Evolutionary conservation across 2,888 invertebrate species (phyloP), one percentile per base, ranked within the genome.

Genomic region (Hirtodrosophila cameraria): DNA sequence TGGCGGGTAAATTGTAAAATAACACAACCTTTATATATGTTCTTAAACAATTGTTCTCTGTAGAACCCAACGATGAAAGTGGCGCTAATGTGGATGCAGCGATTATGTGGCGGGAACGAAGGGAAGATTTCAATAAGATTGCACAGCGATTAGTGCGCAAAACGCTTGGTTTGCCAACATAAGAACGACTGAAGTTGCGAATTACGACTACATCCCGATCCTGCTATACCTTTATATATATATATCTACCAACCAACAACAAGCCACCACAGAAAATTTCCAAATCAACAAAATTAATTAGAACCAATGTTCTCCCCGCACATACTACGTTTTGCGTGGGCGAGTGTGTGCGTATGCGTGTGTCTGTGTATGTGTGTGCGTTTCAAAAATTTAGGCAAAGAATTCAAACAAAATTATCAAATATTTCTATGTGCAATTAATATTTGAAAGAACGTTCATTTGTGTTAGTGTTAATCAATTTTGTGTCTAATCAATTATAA

Each of bases 11-110:
- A 59, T 55, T 7, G n/a, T n/a, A n/a, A 23, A 23, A 7, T 16
- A 8, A 13, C 8, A n/a, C n/a, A n/a, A n/a, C n/a, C n/a, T n/a
- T n/a, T n/a, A n/a, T n/a, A n/a, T n/a, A n/a, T n/a, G n/a, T n/a
- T n/a, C n/a, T 15, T 36, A 11, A 16, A 16, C 0, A 36, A 9
- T 15, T 23, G 8, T 13, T 28, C 33, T 3, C n/a, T 20, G 2
- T 12, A 95, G 99, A 99, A 90, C 99, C 99, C 1, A 99, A 99
- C 90, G 99, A 99, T 89, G 99, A 99, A 91, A 99, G 98, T 88
- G 99, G 99, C 9, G 99, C 99, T 0, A 99, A 99, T 91, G 99
- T 99, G 0, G 99, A 99, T 91, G 99, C 99, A 6, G 99, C 99
- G 0, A 99, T 99, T 92, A 98, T 99, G 96, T 99, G 99, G 99